A percentile compares a stretch with the other conserved stretches of the same genome.
Conservation (phyloP, 1,140 invertebrate species). For the Drosophila lacteicornis region DNA sequence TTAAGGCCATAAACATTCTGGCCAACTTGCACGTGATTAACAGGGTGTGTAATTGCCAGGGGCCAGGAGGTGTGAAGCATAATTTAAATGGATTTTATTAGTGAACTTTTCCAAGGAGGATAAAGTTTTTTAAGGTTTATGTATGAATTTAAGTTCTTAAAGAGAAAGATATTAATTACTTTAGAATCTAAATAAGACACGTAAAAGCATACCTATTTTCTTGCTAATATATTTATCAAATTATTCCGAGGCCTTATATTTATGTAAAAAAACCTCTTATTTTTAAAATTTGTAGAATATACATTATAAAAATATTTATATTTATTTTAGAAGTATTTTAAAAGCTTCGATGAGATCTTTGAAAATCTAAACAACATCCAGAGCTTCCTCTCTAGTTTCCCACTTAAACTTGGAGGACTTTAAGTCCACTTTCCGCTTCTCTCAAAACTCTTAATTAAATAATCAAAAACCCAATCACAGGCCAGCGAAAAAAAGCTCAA, state of each 20-base stretch:
- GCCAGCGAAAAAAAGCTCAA: not conserved
- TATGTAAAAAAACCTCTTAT: no score
- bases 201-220: not conserved
- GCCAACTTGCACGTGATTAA: conserved; percentile 16
- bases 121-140: not conserved
- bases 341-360: no score
- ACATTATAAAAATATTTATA: no score
- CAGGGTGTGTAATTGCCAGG: conserved; percentile 10
- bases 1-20: conserved; percentile 24
- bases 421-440: not conserved
- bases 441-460: conserved; percentile 20
- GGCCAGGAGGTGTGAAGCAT: conserved; percentile 10
- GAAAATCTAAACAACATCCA: no score
- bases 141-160: not conserved
- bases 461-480: conserved; percentile 30
- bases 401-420: not conserved
- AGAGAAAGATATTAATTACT: no score
- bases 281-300: no score
- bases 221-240: no score
- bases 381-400: not conserved
- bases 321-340: no score
- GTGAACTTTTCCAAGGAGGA: not conserved
- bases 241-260: no score
- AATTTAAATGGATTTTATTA: conserved; percentile 19
- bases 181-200: no score